phyloP scores from a whole-genome alignment of 2,888 invertebrate genomes.

The Apantesis nais region DNA sequence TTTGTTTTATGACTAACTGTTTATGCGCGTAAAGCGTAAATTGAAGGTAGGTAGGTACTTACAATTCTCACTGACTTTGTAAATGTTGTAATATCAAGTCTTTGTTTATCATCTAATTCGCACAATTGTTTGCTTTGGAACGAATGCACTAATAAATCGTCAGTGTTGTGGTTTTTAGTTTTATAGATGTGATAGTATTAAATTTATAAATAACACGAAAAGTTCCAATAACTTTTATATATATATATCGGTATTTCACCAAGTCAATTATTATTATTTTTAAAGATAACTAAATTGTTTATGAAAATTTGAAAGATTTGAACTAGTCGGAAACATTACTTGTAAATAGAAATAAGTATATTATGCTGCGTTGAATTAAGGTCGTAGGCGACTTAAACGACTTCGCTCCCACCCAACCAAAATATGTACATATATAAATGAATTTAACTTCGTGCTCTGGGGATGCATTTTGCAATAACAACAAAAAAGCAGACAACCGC shows the following conservation, averaged over 20 bases:
- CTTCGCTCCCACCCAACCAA: too few relatives aligned
- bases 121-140: slow-evolving; percentile 13
- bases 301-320: not conserved
- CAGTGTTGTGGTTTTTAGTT: slow-evolving; percentile 3
- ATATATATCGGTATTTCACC: not conserved
- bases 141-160: slow-evolving; percentile 5
- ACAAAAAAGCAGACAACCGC: too few relatives aligned
- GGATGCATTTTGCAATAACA: too few relatives aligned
- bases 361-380: not conserved
- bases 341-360: not conserved
- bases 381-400: too few relatives aligned
- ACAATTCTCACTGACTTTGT: slow-evolving; percentile 16
- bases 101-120: slow-evolving; percentile 17
- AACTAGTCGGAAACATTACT: not conserved
- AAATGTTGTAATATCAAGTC: slow-evolving; percentile 16
- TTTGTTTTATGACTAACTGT: slow-evolving; percentile 41
- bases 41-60: slow-evolving; percentile 13
- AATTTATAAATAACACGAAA: not conserved
- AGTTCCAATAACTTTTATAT: not conserved
- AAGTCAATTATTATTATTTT: not conserved
- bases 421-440: too few relatives aligned
- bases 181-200: slow-evolving; percentile 1
- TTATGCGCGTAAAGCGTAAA: slow-evolving; percentile 18
- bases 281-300: not conserved
- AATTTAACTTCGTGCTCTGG: too few relatives aligned